Evolutionary conservation across 2,113 vertebrate species (phyloP).

Genomic region (Leptodactylus fuscus): DNA sequence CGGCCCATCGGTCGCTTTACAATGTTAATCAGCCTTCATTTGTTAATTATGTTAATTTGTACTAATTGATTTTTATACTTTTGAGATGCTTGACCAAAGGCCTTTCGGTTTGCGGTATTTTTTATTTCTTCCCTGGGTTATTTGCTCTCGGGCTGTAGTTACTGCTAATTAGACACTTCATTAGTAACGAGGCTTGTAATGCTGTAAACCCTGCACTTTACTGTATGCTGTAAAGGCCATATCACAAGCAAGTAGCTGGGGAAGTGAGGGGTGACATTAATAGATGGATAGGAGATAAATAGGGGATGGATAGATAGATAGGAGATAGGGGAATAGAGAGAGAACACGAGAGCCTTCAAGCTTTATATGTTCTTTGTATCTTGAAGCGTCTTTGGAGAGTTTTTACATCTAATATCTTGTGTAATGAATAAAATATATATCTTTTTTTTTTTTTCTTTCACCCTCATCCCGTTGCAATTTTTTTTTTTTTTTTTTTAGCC

Average conservation of each 20-base stretch:
- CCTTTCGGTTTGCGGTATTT: slow-evolving; percentile 77
- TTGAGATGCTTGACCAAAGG: slow-evolving; percentile 78
- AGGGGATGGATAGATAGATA: too few relatives aligned
- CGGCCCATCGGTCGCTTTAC: slow-evolving; percentile 67
- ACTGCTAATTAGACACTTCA: slow-evolving; percentile 82
- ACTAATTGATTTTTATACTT: slow-evolving; percentile 86
- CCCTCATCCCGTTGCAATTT: too few relatives aligned
- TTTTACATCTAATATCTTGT: too few relatives aligned
- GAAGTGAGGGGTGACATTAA: too few relatives aligned
- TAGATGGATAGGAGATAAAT: too few relatives aligned
- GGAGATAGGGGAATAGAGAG: too few relatives aligned
- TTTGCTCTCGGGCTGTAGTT: slow-evolving; percentile 81
- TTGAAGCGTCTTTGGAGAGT: too few relatives aligned
- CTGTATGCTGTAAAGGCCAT: not conserved
- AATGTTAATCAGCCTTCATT: slow-evolving; percentile 89
- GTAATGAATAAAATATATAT: too few relatives aligned
- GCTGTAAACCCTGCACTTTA: not conserved
- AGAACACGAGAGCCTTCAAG: too few relatives aligned
- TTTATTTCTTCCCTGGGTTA: slow-evolving; percentile 80
- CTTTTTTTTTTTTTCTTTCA: too few relatives aligned
- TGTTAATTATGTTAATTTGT: slow-evolving; percentile 87
- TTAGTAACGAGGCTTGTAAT: not conserved
- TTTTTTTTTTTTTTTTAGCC: too few relatives aligned
- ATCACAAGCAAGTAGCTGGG: not conserved
- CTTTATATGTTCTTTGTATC: too few relatives aligned